Percentiles rank a stretch among this genome's conserved stretches.
phyloP scores from a whole-genome alignment of 2,113 vertebrate species.

The Lophura nycthemera region DNA sequence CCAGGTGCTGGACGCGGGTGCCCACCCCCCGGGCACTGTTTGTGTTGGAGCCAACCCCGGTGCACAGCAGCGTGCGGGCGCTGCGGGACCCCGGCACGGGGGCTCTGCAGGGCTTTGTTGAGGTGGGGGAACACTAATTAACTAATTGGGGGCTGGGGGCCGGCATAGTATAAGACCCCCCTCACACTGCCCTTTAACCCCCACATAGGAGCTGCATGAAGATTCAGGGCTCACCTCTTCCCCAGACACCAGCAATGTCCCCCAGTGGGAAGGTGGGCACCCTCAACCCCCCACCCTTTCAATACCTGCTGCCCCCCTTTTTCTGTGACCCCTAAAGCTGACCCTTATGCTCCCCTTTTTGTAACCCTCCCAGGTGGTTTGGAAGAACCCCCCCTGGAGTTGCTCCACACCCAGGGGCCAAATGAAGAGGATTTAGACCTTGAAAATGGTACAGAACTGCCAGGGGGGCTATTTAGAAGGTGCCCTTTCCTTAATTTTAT shows the following conservation, averaged over 20 bases:
- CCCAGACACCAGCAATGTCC: slow-evolving; percentile 89
- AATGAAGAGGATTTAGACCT: slow-evolving; percentile 88
- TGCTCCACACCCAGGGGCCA: slow-evolving; percentile 81
- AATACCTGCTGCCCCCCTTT: background rate
- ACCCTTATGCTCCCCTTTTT: no score
- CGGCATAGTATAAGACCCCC: background rate
- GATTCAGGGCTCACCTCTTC: background rate
- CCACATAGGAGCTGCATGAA: slow-evolving; percentile 78
- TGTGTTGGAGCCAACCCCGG: no score
- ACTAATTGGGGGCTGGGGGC: background rate
- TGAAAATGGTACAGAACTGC: slow-evolving; percentile 79
- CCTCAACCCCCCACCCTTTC: background rate
- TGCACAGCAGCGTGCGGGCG: slow-evolving; percentile 66
- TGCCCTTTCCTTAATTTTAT: no score
- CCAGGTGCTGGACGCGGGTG: slow-evolving; percentile 81
- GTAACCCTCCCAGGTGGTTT: slow-evolving; percentile 81
- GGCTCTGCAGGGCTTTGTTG: slow-evolving; percentile 87
- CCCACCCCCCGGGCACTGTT: no score
- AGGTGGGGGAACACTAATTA: slow-evolving; percentile 77
- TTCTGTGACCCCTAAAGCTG: no score
- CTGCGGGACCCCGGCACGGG: slow-evolving; percentile 91
- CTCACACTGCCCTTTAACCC: background rate
- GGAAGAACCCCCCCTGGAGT: slow-evolving; percentile 89
- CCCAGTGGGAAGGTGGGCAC: slow-evolving; percentile 86
- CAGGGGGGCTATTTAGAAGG: background rate